phyloP scores from a whole-genome alignment of 1,140 invertebrate species.

The Drosophila lowei region DNA sequence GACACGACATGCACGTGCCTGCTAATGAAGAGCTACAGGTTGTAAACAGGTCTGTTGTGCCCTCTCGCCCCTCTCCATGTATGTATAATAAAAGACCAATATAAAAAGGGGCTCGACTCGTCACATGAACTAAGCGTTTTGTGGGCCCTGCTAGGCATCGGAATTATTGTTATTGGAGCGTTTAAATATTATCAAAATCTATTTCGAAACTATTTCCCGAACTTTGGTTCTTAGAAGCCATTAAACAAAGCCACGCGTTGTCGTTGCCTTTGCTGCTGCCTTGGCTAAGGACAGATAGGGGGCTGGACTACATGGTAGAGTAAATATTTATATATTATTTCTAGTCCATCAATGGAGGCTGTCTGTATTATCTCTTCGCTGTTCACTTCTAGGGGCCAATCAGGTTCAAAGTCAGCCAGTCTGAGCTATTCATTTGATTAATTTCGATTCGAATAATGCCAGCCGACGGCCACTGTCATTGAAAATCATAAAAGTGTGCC shows the following conservation, averaged over 20 bases:
- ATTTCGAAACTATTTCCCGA: conserved; percentile 29
- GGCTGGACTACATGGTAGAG: conserved; percentile 15
- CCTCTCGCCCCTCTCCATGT: not conserved
- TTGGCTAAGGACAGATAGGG: conserved; percentile 14
- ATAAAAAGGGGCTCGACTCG: conserved; percentile 45
- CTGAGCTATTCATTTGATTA: conserved; percentile 22
- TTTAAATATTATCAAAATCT: conserved; percentile 18
- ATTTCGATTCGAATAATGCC: conserved; percentile 20
- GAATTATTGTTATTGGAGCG: conserved; percentile 12
- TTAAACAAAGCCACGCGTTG: conserved; percentile 23
- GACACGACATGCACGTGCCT: conserved; percentile 31
- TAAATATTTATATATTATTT: conserved; percentile 21
- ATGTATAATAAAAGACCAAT: conserved; percentile 7
- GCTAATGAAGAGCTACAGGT: conserved; percentile 46
- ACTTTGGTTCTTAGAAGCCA: conserved; percentile 19
- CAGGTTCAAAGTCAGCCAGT: conserved; percentile 33
- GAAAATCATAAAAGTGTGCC: conserved; percentile 55
- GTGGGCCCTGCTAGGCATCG: conserved; percentile 10
- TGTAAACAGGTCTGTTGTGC: conserved; percentile 40
- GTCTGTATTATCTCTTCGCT: conserved; percentile 27
- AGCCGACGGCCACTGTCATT: not conserved
- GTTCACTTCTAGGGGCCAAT: conserved; percentile 9
- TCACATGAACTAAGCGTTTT: conserved; percentile 6
- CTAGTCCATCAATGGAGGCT: conserved; percentile 23
- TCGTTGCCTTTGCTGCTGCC: conserved; percentile 36